phyloP scores from a whole-genome alignment of 2,113 vertebrate genomes.

The Alexandromys fortis region DNA sequence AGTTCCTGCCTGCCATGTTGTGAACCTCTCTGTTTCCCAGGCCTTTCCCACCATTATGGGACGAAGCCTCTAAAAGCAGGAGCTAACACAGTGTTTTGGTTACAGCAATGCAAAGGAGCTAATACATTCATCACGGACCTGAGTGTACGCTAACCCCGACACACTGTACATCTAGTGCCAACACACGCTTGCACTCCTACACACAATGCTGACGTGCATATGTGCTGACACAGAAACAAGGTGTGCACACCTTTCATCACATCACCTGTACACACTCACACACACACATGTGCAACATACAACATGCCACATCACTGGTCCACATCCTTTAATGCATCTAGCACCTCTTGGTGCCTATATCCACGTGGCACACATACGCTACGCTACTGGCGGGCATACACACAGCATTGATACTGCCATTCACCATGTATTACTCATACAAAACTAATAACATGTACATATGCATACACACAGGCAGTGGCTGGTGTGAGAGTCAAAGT shows the following conservation, averaged over 20 bases:
- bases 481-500: too few species aligned
- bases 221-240: too few species aligned
- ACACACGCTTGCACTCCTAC: not conserved
- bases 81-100: not conserved
- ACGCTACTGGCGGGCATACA: fast-evolving
- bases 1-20: not conserved
- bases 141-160: not conserved
- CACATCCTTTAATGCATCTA: not conserved
- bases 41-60: not conserved
- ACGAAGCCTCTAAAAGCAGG: not conserved
- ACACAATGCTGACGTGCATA: not conserved
- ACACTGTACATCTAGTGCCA: not conserved
- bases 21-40: not conserved
- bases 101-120: not conserved
- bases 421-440: not conserved
- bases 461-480: fast-evolving
- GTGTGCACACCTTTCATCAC: too few species aligned
- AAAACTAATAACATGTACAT: too few species aligned
- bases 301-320: not conserved
- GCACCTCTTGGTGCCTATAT: fast-evolving
- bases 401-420: not conserved
- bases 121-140: not conserved
- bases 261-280: not conserved
- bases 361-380: too few species aligned
- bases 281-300: not conserved